phyloP scores from a whole-genome alignment of 1,140 invertebrate genomes.

The Drosophila kanapiae region DNA sequence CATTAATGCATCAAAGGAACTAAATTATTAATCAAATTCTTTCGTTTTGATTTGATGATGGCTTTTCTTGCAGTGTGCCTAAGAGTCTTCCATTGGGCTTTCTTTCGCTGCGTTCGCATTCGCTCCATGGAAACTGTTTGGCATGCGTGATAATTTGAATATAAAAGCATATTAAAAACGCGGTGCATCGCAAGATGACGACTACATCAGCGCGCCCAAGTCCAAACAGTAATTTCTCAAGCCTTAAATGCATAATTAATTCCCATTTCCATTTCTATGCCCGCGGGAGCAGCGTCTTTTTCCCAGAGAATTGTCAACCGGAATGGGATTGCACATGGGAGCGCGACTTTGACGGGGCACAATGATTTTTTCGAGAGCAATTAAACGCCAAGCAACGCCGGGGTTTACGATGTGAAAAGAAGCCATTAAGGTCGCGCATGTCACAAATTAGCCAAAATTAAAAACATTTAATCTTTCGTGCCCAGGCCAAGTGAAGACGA shows the following conservation, averaged over 20 bases:
- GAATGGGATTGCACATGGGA: conserved; percentile 9
- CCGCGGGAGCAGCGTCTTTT: conserved; percentile 12
- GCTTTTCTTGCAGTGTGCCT: conserved; percentile 9
- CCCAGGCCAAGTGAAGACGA: conserved; percentile 33
- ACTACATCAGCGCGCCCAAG: conserved; percentile 44
- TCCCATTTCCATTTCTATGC: conserved; percentile 31
- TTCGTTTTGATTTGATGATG: no score
- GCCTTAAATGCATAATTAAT: conserved; percentile 79
- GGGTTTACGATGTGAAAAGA: conserved; percentile 79
- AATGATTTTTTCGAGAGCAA: conserved; percentile 63
- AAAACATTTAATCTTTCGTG: conserved; percentile 77
- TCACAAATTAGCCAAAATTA: conserved; percentile 82
- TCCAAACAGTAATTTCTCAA: conserved; percentile 56
- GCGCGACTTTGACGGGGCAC: neutral
- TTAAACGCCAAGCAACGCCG: conserved; percentile 58
- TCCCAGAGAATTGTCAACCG: conserved; percentile 72
- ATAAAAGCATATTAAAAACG: conserved; percentile 75
- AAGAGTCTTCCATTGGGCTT: conserved; percentile 17
- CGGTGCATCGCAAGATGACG: conserved; percentile 33
- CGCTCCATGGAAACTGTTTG: conserved; percentile 58
- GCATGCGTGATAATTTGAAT: conserved; percentile 81
- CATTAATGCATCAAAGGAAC: no score
- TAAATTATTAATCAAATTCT: no score
- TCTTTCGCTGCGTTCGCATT: conserved; percentile 29
- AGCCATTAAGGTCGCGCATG: conserved; percentile 81